A percentile compares a stretch with the other conserved stretches of the same genome.
Conservation (phyloP, 2,797 vertebrate species). For the Brachyrhaphis roseni region DNA sequence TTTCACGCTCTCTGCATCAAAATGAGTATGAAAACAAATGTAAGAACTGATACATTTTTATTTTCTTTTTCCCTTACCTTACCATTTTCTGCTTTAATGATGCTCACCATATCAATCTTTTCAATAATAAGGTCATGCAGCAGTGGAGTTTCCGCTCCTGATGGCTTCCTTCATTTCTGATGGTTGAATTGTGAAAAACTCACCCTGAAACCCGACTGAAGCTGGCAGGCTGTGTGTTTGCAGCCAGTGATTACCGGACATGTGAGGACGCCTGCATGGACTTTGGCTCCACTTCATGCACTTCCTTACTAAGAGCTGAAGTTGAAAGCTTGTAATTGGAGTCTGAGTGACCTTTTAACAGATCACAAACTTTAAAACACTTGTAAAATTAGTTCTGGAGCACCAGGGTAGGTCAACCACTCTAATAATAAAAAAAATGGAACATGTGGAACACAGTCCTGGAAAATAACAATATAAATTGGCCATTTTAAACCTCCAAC, state of each 20-base stretch:
- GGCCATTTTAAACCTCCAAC: slow-evolving; percentile 3
- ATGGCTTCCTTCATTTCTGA: not conserved
- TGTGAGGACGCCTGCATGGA: slow-evolving; percentile 17
- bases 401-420: slow-evolving; percentile 37
- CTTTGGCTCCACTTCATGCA: slow-evolving; percentile 13
- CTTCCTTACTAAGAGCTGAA: slow-evolving; percentile 25
- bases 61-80: not conserved
- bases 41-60: not conserved
- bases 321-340: slow-evolving; percentile 42
- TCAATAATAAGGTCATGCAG: not conserved
- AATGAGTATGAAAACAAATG: not conserved
- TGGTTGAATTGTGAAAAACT: not conserved
- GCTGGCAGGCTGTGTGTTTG: slow-evolving; percentile 3
- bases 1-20: not conserved
- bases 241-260: slow-evolving; percentile 8
- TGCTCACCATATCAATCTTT: not conserved
- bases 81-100: not conserved
- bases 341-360: slow-evolving; percentile 39
- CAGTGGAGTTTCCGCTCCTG: not conserved
- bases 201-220: not conserved
- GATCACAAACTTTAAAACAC: slow-evolving; percentile 40
- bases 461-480: slow-evolving; percentile 30
- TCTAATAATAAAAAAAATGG: slow-evolving; percentile 27
- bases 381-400: slow-evolving; percentile 52
- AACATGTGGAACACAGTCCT: slow-evolving; percentile 26